Evolutionary conservation across 2,113 vertebrate genomes (phyloP), one percentile per base, ranked within the genome.

Genomic region (Pseudorectes ferrugineus): DNA sequence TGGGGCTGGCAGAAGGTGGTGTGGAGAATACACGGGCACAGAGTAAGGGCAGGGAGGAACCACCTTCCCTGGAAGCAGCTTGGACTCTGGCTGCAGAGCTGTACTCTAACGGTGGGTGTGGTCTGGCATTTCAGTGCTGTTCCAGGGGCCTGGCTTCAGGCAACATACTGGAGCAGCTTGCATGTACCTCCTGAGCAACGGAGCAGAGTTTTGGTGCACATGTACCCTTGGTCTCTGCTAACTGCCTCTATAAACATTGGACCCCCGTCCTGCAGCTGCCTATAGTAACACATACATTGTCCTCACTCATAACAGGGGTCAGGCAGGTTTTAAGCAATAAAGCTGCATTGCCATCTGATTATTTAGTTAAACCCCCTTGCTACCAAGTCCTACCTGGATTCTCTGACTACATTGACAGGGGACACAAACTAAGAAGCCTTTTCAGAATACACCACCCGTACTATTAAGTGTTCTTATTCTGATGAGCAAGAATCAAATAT

Each of bases 111-210:
- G 29, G 18, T 57, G 65, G 11, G 8, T 62, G 25, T 79, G 43
- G 29, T 29, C n/a, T 55, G 31, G 31, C 72, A 20, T 61, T 93
- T 68, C 58, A 40, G 52, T 10, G 45, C 49, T 65, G 28, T 23
- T 46, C 35, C 22, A 24, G n/a, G 23, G 11, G 45, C 20, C 15
- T 25, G 33, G 26, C 46, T 57, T 70, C 59, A 58, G 31, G 46
- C 19, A 48, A 7, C 19, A 8, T 0, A 0, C 9, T 48, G 75
- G 35, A 67, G 36, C 48, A 75, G 29, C 12, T 63, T 20, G 1
- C 31, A 8, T 8, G 8, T 23, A 11, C 24, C 43, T 59, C 33
- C 48, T 55, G 29, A 58, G 25, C 19, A 48, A 3, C 3, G 51
- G 26, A 68, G n/a, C 49, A 83, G 71, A 67, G 26, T 54, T 58